Percentiles rank a stretch among this genome's conserved stretches.
phyloP scores from a whole-genome alignment of 2,888 invertebrate species.

The Xylota sylvarum region DNA sequence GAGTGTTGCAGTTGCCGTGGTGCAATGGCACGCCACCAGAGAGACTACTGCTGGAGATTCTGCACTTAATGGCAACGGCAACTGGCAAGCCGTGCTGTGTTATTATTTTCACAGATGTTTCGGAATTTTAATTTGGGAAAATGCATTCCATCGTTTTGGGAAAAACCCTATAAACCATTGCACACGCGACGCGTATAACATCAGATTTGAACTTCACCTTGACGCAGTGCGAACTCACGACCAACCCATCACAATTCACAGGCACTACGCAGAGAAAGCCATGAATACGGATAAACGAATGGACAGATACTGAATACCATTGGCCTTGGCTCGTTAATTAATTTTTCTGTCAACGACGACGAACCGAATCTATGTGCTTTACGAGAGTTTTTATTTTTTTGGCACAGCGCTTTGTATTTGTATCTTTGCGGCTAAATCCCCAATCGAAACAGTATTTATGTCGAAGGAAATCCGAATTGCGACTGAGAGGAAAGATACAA shows the following conservation, averaged over 20 bases:
- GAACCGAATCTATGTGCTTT: conserved; percentile 1
- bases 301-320: conserved; percentile 32
- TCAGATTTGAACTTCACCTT: conserved; percentile 74
- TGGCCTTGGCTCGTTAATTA: conserved; percentile 60
- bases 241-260: conserved; percentile 23
- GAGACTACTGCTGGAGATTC: background rate
- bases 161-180: conserved; percentile 11
- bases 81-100: conserved; percentile 22
- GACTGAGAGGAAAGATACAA: background rate
- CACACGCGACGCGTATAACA: conserved; percentile 22
- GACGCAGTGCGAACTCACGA: conserved; percentile 17
- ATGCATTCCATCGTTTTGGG: background rate
- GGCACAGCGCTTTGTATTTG: conserved; percentile 30
- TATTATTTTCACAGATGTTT: conserved; percentile 46
- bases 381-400: conserved; percentile 30
- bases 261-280: conserved; percentile 1
- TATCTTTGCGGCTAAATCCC: background rate
- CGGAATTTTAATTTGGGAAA: conserved; percentile 37
- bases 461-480: conserved; percentile 19
- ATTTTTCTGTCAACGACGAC: conserved; percentile 60
- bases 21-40: conserved; percentile 44
- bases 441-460: conserved; percentile 43
- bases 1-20: conserved; percentile 43
- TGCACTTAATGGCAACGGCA: background rate
- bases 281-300: conserved; percentile 9